phyloP scores from a whole-genome alignment of 2,888 invertebrate genomes.

The Scelioninae gen. 1 region DNA sequence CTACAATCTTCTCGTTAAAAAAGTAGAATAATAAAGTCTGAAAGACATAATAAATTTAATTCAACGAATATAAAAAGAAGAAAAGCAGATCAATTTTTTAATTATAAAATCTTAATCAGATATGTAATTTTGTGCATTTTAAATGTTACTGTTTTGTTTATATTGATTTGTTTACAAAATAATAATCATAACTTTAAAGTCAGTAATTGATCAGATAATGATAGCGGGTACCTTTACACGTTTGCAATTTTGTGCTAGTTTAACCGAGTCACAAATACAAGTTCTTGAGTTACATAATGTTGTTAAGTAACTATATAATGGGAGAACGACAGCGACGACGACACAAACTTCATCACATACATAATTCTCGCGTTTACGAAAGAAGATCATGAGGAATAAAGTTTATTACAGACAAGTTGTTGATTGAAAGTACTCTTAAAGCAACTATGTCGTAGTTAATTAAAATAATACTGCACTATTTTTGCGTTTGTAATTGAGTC shows the following conservation, averaged over 20 bases:
- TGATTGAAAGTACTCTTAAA: slow-evolving; percentile 25
- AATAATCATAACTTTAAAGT: slow-evolving; percentile 7
- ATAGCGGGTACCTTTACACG: slow-evolving; percentile 27
- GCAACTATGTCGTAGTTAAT: background rate
- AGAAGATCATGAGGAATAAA: slow-evolving; percentile 19
- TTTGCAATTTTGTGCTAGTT: slow-evolving; percentile 44
- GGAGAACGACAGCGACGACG: slow-evolving; percentile 27
- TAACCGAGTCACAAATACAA: slow-evolving; percentile 44
- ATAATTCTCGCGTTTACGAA: slow-evolving; percentile 32
- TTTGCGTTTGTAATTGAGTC: background rate
- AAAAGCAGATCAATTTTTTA: too few relatives aligned
- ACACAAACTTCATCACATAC: slow-evolving; percentile 40
- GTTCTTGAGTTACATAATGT: slow-evolving; percentile 53
- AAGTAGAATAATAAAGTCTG: too few relatives aligned
- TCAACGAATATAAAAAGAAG: too few relatives aligned
- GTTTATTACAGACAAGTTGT: slow-evolving; percentile 21
- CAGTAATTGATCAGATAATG: slow-evolving; percentile 48
- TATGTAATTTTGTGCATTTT: background rate
- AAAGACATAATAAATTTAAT: too few relatives aligned
- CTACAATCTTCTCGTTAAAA: background rate
- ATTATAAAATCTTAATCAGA: too few relatives aligned
- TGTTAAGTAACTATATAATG: slow-evolving; percentile 54
- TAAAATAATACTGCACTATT: background rate
- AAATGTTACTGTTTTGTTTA: background rate
- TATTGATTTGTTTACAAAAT: slow-evolving; percentile 23